phyloP scores from a whole-genome alignment of 2,888 invertebrate genomes.

The Uloborus plumipes region DNA sequence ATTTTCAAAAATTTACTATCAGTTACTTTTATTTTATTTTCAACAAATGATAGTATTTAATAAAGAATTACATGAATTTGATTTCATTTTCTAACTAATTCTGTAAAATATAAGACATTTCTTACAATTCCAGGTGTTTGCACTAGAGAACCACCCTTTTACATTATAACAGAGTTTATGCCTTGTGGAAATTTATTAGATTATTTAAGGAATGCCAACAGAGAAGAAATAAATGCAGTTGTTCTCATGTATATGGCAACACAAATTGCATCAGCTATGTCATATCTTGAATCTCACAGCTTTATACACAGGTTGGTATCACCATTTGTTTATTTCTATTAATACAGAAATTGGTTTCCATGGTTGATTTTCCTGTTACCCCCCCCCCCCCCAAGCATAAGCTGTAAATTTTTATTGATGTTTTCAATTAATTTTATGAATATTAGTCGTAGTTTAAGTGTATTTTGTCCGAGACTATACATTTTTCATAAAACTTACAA shows the following conservation, averaged over 20 bases:
- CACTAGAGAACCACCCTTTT: conserved; percentile 98
- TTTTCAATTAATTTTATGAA: too few species aligned
- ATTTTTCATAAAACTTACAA: too few species aligned
- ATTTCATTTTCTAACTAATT: not conserved
- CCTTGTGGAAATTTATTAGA: conserved; percentile 97
- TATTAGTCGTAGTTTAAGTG: too few species aligned
- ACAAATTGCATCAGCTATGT: conserved; percentile 99
- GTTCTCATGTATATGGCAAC: conserved; percentile 99
- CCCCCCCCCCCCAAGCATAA: too few species aligned
- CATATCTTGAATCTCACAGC: conserved; percentile 93
- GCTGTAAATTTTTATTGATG: too few species aligned
- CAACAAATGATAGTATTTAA: not conserved
- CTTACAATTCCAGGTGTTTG: conserved; percentile 80
- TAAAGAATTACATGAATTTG: not conserved
- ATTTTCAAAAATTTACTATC: too few species aligned
- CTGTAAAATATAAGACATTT: not conserved
- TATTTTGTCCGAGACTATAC: too few species aligned
- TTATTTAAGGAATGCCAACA: conserved; percentile 88
- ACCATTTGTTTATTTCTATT: not conserved
- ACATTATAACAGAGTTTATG: conserved; percentile 99
- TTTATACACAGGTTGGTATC: conserved; percentile 83
- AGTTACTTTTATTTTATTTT: not conserved
- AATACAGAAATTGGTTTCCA: too few species aligned
- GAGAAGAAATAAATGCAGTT: conserved; percentile 86
- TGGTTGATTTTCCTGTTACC: too few species aligned